These are phyloP conservation scores for Dendronephthya gigantea DNA, from an alignment of 64 coral and sea anemone species.

Conservation along the genomic window DNA sequence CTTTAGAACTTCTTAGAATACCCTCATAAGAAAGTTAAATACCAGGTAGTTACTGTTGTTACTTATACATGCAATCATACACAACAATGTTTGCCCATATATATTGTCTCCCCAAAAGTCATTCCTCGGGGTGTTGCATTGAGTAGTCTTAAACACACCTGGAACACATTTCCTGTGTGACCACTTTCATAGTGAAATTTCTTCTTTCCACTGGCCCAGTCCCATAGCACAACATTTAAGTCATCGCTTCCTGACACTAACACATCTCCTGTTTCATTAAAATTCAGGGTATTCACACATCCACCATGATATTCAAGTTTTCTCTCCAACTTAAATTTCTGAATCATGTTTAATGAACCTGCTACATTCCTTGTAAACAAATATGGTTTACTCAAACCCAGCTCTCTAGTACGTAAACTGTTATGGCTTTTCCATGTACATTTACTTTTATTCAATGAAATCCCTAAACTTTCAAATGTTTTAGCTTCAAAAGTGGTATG, in stretches of 20 bases:
- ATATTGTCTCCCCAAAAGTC: too few species aligned
- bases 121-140: too few species aligned
- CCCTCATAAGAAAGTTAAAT: too few species aligned
- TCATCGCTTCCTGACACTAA: slow-evolving; percentile 94
- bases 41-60: too few species aligned
- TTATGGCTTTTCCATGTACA: neutral
- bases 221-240: slow-evolving; percentile 87
- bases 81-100: too few species aligned
- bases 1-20: too few species aligned
- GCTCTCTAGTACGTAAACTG: slow-evolving; percentile 48
- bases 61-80: too few species aligned
- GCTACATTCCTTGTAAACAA: slow-evolving; percentile 61
- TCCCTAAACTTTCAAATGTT: neutral
- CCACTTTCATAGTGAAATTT: slow-evolving; percentile 82
- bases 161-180: slow-evolving; percentile 91
- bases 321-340: slow-evolving; percentile 54
- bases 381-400: slow-evolving; percentile 52
- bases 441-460: neutral
- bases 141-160: slow-evolving; percentile 40
- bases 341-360: slow-evolving; percentile 59
- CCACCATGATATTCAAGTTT: slow-evolving; percentile 75
- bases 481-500: neutral
- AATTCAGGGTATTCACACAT: slow-evolving; percentile 95
- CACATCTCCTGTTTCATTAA: slow-evolving; percentile 63
- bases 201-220: slow-evolving; percentile 91